Percentiles rank a stretch among this genome's conserved stretches.
Evolutionary conservation across 2,113 vertebrate species (phyloP).

Genomic region (Todiramphus chloris): DNA sequence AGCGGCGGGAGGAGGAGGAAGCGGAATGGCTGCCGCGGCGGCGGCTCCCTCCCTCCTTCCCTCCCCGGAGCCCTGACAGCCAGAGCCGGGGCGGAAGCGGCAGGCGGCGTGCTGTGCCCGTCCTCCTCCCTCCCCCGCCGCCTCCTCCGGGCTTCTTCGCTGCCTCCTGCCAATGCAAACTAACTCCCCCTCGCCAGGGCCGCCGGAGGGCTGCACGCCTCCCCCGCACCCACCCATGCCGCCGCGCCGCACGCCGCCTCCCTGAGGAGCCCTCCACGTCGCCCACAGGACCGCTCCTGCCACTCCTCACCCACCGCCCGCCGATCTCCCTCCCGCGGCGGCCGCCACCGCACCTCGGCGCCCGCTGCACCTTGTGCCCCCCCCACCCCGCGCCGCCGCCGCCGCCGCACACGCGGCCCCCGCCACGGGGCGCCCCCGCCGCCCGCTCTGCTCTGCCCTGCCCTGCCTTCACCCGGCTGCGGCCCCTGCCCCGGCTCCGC

Average conservation of each 20-base stretch:
- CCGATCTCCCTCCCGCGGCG: background rate
- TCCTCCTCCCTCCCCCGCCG: background rate
- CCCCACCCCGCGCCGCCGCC: too few species aligned
- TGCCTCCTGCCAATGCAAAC: constrained; percentile 38
- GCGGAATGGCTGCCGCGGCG: constrained; percentile 38
- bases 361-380: background rate
- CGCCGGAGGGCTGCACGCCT: constrained; percentile 32
- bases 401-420: background rate
- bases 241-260: constrained; percentile 43
- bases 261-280: background rate
- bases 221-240: constrained; percentile 27
- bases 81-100: constrained; percentile 72
- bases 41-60: background rate
- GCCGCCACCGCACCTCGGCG: background rate
- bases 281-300: background rate
- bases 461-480: background rate
- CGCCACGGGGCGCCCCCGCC: background rate
- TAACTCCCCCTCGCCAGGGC: constrained; percentile 6
- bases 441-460: background rate
- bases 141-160: background rate
- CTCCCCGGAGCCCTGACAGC: constrained; percentile 64
- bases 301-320: background rate
- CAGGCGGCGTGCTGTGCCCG: constrained; percentile 66
- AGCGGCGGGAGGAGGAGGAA: constrained; percentile 64
- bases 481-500: background rate